Conservation (phyloP, 2,797 vertebrate species). For the Onychomys leucogaster region DNA sequence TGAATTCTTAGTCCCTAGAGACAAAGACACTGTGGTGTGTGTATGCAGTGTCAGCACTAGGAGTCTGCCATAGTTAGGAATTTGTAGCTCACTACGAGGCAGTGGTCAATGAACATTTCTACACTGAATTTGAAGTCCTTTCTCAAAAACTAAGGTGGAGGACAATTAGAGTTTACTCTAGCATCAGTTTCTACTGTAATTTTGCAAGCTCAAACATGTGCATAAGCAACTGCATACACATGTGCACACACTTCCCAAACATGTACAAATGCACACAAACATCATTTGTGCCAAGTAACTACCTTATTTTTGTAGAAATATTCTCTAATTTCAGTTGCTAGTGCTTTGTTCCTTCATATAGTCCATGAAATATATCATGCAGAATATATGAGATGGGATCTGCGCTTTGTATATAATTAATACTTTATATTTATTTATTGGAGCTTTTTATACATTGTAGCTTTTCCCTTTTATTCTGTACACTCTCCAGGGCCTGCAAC, state of each 20-base stretch:
- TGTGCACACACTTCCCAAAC: neutral
- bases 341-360: neutral
- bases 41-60: too few relatives aligned
- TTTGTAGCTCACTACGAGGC: neutral
- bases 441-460: too few relatives aligned
- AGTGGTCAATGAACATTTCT: neutral
- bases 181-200: neutral
- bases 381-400: neutral
- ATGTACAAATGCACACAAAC: neutral
- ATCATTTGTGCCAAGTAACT: neutral
- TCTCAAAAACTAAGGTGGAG: neutral
- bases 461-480: too few relatives aligned
- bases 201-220: neutral
- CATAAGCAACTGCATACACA: neutral
- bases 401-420: neutral
- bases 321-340: conserved; percentile 1
- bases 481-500: too few relatives aligned
- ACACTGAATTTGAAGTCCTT: neutral
- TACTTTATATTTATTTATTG: conserved; percentile 39
- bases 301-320: neutral
- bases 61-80: neutral
- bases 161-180: neutral
- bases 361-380: neutral
- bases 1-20: too few relatives aligned
- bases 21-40: too few relatives aligned